These are phyloP conservation scores for Petroica traversi DNA, from an alignment of 2,113 vertebrate species.

Conservation along the genomic window DNA sequence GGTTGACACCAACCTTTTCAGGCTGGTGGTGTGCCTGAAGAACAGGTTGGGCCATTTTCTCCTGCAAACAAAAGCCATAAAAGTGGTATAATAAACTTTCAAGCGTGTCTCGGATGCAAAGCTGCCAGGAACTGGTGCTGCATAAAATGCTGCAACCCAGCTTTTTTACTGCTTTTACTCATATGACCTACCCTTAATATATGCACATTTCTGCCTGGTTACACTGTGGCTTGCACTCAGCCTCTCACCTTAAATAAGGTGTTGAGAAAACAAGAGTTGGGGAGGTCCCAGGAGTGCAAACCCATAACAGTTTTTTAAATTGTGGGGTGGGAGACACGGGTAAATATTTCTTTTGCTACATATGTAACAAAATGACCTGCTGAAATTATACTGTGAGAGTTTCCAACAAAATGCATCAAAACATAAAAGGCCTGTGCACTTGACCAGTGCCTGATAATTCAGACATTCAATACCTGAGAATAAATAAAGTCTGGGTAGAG, in stretches of 20 bases:
- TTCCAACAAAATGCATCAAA: background rate
- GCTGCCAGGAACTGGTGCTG: background rate
- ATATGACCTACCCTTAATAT: background rate
- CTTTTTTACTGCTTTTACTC: background rate
- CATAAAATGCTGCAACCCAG: background rate
- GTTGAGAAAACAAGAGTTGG: background rate
- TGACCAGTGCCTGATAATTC: background rate
- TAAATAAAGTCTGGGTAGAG: background rate
- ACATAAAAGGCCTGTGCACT: background rate
- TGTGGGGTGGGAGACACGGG: background rate
- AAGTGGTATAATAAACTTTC: background rate
- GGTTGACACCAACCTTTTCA: background rate
- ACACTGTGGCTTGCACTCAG: background rate
- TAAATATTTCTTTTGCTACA: background rate
- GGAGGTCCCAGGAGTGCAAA: background rate
- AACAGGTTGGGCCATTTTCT: background rate
- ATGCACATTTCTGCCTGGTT: background rate
- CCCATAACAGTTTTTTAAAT: background rate
- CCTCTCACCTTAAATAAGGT: background rate
- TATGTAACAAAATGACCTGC: background rate
- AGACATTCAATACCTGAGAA: background rate
- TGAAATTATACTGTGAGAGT: background rate
- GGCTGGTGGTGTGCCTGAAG: background rate
- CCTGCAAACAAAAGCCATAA: background rate
- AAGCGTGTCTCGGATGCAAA: background rate